Evolutionary conservation across 1,140 invertebrate species (phyloP), one percentile per base, ranked within the genome.

Genomic region (Cheumatopsyche charites): DNA sequence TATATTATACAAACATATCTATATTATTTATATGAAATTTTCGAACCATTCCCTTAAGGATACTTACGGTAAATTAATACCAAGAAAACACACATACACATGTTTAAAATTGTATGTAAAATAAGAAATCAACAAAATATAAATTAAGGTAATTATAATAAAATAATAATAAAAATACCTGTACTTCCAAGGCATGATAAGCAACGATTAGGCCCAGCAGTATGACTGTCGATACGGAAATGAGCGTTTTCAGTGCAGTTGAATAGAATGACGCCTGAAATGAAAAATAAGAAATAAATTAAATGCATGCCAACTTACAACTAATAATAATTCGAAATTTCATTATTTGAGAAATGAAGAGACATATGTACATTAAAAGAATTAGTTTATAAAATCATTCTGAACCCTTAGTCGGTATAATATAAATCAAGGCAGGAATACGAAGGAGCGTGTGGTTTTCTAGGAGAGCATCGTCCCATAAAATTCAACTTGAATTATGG

Each of bases 111-210:
- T n/a, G n/a, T n/a, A n/a, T 52, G 19, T 52, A 15, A 17, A 52
- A 52, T 52, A 52, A 52, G 47, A 52, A 52, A 19, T 52, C 19
- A 52, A 52, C 47, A 15, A 52, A 52, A 1, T 15, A 52, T 19
- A 19, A 9, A 17, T 19, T 52, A 17, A 52, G 4, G 15, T 3
- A 47, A 13, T 47, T 58, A 19, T 23, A 6, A 58, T 19, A 58
- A 21, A 23, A 58, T 58, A 58, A 23, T 58, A 58, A 49, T n/a
- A 49, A 5, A 49, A 62, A 62, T 42, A 98, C 97, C 94, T 99
- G 97, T 84, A 99, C 94, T 95, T 99, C 98, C 87, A 99, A 91
- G 83, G 96, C 96, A 87, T 99, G 97, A 88, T 99, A 99, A 86
- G 96, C 96, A 86, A 98, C 91, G 85, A 99, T 99, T 84, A 99